These are phyloP conservation scores for Drosophila demipolita DNA, from an alignment of 2,888 invertebrate species.

Conservation along the genomic window DNA sequence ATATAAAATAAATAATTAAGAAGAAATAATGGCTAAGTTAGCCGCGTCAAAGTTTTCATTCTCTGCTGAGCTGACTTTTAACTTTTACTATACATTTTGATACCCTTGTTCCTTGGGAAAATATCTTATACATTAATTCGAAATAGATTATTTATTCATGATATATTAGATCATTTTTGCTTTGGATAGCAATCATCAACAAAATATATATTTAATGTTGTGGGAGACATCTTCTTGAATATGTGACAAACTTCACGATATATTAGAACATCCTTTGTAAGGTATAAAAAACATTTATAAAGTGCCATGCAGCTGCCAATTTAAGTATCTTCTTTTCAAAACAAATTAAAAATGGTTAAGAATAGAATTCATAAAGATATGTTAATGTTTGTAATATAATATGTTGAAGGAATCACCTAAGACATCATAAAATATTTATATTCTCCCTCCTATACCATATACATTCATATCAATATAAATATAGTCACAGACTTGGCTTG, in stretches of 20 bases:
- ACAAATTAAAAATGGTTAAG: background rate
- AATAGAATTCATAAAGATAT: background rate
- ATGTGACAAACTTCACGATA: background rate
- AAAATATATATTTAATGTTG: background rate
- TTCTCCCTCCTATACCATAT: background rate
- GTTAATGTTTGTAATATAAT: background rate
- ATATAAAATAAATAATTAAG: slow-evolving; percentile 2
- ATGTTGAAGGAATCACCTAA: background rate
- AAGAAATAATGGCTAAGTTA: background rate
- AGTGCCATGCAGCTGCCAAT: background rate
- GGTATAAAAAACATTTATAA: slow-evolving; percentile 1
- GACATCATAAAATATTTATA: background rate
- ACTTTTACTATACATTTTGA: background rate
- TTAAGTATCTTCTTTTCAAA: background rate
- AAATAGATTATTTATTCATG: no score
- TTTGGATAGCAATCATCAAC: no score
- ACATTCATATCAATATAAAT: background rate
- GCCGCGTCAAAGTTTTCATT: background rate
- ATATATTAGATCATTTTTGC: no score
- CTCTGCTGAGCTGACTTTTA: background rate
- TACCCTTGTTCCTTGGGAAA: background rate
- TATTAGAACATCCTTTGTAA: background rate
- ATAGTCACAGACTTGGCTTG: background rate
- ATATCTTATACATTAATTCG: background rate
- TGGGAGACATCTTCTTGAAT: background rate